Base-by-base conservation (phyloP, 2,113 vertebrate genomes). In the Anguilla rostrata region DNA sequence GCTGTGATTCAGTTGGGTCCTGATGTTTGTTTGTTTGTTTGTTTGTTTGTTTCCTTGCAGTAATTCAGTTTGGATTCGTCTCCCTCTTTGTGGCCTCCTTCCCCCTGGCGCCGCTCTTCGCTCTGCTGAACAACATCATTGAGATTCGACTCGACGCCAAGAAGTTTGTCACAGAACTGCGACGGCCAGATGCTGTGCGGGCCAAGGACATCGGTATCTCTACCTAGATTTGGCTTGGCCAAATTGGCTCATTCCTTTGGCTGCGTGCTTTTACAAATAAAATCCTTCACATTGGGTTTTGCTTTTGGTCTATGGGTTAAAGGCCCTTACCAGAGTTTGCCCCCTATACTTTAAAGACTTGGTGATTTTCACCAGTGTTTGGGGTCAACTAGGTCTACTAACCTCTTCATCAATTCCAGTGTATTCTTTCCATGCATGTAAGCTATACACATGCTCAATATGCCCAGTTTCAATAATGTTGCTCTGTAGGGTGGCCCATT, bases 51-150 rank as follows among this genome's bases (percentile, higher is more conserved):
- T 79, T 88, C 71, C 34, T 49, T 56, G n/a, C 90, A 99, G 98
- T 99, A 88, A 98, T 99, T 94, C 98, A 99, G 94, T 99, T 99
- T 90, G 98, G 98, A 0, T 99, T 99, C 49, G 98, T 99, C 83
- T 98, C 98, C 1, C 96, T 99, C 22, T 99, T 99, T 20, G 98
- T 99, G 92, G 98, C 98, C 78, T 99, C 98, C 2, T 99, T 99
- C 85, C 98, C 98, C 0, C 94, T 99, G 91, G 98, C 98, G n/a
- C 98, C 98, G 0, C 92, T 98, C 53, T 99, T 99, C 57, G 98
- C 98, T 43, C 96, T 99, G n/a, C 95, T 99, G 88, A 99, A 99
- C 94, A 99, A 99, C 9, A 87, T 99, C 92, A 99, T 99, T 0
- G 98, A 99, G 94, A 97, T 99, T 60, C 94, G 98, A 0, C 96